A percentile compares a stretch with the other conserved stretches of the same genome.
These are phyloP conservation scores for Parauchenoglanis ngamensis DNA, from an alignment of 2,797 vertebrate genomes.

Conservation along the genomic window DNA sequence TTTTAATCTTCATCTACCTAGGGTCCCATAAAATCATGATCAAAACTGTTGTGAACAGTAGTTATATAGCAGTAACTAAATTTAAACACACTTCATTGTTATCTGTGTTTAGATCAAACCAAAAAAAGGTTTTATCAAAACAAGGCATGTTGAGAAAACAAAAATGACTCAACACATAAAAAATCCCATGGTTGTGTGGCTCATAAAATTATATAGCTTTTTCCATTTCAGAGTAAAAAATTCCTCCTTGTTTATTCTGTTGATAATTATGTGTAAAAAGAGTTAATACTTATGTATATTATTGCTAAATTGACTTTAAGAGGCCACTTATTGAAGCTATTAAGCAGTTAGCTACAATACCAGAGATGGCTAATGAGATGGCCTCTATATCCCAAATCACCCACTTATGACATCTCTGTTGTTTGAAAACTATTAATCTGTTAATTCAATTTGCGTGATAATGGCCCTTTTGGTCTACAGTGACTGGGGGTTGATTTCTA, in stretches of 20 bases:
- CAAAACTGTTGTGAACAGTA: slow-evolving; percentile 2
- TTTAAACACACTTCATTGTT: slow-evolving; percentile 10
- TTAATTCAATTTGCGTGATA: slow-evolving; percentile 51
- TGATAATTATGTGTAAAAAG: slow-evolving; percentile 63
- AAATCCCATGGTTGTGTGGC: slow-evolving; percentile 69
- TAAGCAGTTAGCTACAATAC: slow-evolving; percentile 58
- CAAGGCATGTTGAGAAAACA: slow-evolving; percentile 45
- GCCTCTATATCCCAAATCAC: slow-evolving; percentile 54
- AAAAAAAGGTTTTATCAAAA: slow-evolving; percentile 45
- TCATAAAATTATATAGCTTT: slow-evolving; percentile 82
- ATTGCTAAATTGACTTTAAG: slow-evolving; percentile 59
- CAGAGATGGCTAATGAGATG: slow-evolving; percentile 56
- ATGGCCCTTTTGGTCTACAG: slow-evolving; percentile 41
- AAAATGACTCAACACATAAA: slow-evolving; percentile 69
- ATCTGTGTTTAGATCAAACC: slow-evolving; percentile 17
- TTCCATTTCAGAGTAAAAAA: slow-evolving; percentile 77
- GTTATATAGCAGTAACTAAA: not conserved
- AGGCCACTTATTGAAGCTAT: slow-evolving; percentile 60
- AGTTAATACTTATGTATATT: slow-evolving; percentile 64
- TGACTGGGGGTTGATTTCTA: slow-evolving; percentile 42
- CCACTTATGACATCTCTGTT: slow-evolving; percentile 50
- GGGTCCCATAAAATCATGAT: not conserved
- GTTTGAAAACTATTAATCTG: slow-evolving; percentile 53
- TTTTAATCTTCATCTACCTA: slow-evolving; percentile 8
- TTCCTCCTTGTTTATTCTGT: slow-evolving; percentile 74